Evolutionary conservation across 2,797 vertebrate genomes (phyloP), one percentile per base, ranked within the genome.

Genomic region (Florisuga fusca): DNA sequence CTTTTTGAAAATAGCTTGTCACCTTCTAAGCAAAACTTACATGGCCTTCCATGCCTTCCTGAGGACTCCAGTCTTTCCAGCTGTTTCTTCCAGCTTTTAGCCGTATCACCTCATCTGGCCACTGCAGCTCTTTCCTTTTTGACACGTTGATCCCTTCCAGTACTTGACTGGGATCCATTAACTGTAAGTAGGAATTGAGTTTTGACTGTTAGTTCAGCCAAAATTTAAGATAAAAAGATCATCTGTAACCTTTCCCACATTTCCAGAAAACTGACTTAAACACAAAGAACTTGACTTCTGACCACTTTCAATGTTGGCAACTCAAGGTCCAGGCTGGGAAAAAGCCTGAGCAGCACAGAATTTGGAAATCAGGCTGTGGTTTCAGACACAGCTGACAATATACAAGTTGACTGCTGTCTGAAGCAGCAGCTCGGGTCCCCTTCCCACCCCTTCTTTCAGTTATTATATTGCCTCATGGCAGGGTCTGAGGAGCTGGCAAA

Each of bases 21-120:
- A 67, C 50, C 41, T 84, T 78, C n/a, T 67, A 78, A 87, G 55
- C 43, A 91, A 90, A 89, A 99, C 99, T 99, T 96, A 99, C 99
- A 97, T 99, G 99, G 98, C 99, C 99, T 98, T 99, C 99, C 99
- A 99, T 99, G 98, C 99, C 99, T 98, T 99, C 99, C 92, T 98
- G 97, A 94, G 99, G 99, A 98, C 98, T 99, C 99, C 99, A 99
- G 97, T 99, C 99, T 97, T 99, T 99, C 99, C 99, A 99, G 98
- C 98, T 98, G 97, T 98, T 99, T 92, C 99, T 98, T 94, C 99
- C 99, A 79, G 99, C 99, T 97, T 99, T 99, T 96, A 99, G 97
- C 97, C 99, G 98, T 97, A 99, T 96, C 3, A 98, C 98, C 97
- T 99, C 99, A 51, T 99, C 99, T 77, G 99, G 99, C 99, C 99